Base-by-base conservation (phyloP, 2,888 invertebrate genomes). In the Campopleginae sp. region DNA sequence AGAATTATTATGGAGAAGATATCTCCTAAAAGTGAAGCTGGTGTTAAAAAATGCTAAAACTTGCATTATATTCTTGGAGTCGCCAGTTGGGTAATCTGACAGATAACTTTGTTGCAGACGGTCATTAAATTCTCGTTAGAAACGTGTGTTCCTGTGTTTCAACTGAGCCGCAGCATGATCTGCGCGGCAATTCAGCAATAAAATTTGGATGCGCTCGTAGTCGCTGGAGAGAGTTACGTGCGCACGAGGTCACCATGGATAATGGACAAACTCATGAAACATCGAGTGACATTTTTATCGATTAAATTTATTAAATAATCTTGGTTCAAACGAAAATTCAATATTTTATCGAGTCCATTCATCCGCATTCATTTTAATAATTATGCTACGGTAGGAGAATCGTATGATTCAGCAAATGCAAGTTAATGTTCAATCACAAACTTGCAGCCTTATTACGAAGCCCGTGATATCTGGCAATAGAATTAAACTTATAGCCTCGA, bases 401-500 rank as follows among this genome's bases (percentile, higher is more conserved):
- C 12, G 5, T 1, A 23, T 27, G 14, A 12, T 12, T 12, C 3
- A 27, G 23, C 12, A 54, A 19, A 23, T 54, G 23, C 5, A 58
- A 58, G 58, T 58, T 1, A 27, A 54, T 54, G 12, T 54, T 54
- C 23, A 54, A 58, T 27, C 14, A 58, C 14, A 27, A 58, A 27
- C 14, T 58, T 14, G 58, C 27, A 14, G 58, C 14, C 12, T 12
- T 14, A 58, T 10, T 27, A 58, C 12, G 44, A 79, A 44, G 48
- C 58, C 78, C 66, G 61, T 63, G 74, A 85, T 66, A 80, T 66
- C 70, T 42, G 46, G 31, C 42, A 70, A 82, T 74, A 71, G 38
- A 44, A 77, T 79, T 63, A 17, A 71, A 79, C 79, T 75, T 71
- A 85, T 54, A 65, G 78, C 68, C 48, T 17, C 12, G 42, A 38